Percentiles rank a stretch among this genome's conserved stretches.
Evolutionary conservation across 2,888 invertebrate species (phyloP).

Genomic region (Lymantria dispar): DNA sequence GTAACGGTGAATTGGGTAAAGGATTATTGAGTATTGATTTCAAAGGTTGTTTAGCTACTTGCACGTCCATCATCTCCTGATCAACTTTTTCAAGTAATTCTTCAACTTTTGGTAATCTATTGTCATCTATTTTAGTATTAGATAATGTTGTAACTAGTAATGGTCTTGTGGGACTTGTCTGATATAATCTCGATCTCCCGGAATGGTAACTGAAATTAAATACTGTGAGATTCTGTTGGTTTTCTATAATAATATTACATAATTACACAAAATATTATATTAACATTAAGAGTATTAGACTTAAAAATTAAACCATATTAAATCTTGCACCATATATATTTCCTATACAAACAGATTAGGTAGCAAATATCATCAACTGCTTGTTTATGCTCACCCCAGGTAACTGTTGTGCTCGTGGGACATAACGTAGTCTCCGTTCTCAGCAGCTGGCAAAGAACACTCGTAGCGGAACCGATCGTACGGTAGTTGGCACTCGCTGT

Average conservation of each 20-base stretch:
- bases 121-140: constrained; percentile 67
- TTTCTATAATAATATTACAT: neutral
- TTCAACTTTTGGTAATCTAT: constrained; percentile 70
- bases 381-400: constrained; percentile 58
- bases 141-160: constrained; percentile 65
- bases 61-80: constrained; percentile 68
- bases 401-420: constrained; percentile 60
- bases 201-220: constrained; percentile 54
- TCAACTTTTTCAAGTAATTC: constrained; percentile 72
- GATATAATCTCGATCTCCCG: constrained; percentile 62
- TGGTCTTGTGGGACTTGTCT: constrained; percentile 63
- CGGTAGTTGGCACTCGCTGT: constrained; percentile 53
- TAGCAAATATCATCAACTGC: constrained; percentile 24
- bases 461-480: constrained; percentile 62
- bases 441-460: constrained; percentile 61
- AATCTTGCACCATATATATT: constrained; percentile 1
- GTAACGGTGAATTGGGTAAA: constrained; percentile 61
- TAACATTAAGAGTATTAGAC: neutral
- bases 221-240: neutral
- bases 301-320: no score
- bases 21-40: constrained; percentile 78
- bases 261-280: neutral
- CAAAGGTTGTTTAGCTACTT: constrained; percentile 63
- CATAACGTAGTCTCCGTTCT: constrained; percentile 76
- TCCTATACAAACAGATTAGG: constrained; percentile 10